Conservation (phyloP, 2,797 vertebrate genomes). For the Todus mexicanus region DNA sequence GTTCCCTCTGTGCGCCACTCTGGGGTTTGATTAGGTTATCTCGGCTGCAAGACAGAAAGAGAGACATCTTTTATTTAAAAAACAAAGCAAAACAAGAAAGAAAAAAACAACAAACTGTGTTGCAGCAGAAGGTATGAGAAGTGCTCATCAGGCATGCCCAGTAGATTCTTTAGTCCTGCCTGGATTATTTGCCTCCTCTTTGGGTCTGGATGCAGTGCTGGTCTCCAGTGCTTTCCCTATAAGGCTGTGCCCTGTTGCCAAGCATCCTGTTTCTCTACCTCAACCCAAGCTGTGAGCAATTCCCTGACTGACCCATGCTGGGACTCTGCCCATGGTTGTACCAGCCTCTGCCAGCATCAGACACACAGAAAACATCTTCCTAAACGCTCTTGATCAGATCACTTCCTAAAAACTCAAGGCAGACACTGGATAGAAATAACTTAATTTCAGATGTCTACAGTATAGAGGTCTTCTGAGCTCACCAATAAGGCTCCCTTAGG, state of each 20-base stretch:
- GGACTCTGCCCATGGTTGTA: background rate
- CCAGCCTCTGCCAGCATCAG: background rate
- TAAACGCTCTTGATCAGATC: background rate
- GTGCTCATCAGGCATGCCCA: background rate
- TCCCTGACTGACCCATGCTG: background rate
- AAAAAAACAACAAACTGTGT: background rate
- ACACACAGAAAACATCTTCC: background rate
- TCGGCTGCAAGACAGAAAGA: background rate
- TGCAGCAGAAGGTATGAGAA: too few relatives aligned
- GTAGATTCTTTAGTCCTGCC: background rate
- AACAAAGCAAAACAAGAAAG: background rate
- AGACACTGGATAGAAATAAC: background rate
- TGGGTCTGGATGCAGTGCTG: background rate
- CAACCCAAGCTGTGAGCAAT: background rate
- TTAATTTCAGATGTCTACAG: background rate
- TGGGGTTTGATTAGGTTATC: background rate
- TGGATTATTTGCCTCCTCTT: background rate
- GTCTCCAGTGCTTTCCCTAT: fast-evolving
- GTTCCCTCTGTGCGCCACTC: background rate
- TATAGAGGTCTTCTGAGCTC: background rate
- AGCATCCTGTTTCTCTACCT: background rate
- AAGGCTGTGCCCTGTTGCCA: background rate
- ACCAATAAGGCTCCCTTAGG: background rate
- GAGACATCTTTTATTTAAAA: background rate
- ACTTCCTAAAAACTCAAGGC: background rate